Base-by-base conservation (phyloP, 2,888 invertebrate species). In the Athalia rosae region DNA sequence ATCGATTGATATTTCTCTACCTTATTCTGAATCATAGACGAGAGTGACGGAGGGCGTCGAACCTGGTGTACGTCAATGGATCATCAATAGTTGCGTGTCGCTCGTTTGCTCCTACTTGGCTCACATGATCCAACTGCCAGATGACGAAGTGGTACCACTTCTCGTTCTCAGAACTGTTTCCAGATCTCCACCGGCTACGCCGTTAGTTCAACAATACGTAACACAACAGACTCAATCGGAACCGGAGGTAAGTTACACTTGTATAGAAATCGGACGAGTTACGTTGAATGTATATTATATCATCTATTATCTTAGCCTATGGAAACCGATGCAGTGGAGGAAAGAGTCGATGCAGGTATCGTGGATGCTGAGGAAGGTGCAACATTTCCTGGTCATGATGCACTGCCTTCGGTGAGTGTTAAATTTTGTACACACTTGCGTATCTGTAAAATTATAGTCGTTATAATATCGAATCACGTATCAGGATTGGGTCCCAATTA, bases 401-500 rank as follows among this genome's bases (percentile, higher is more conserved):
- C 81, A 62, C 80, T 89, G 78, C 86, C 88, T 81, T 83, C 86
- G 78, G 89, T 88, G 82, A 85, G 81, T 85, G 76, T 13, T 48
- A 9, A 8, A 41, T 6, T 77, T 63, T 28, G 13, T 66, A 15
- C 7, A 9, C 64, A 3, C n/a, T n/a, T n/a, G 7, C 28, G 11
- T 50, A 73, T 73, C 50, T 47, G 28, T 61, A 28, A 50, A 4
- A 4, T 78, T 9, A 45, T 47, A 2, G 28, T 28, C 28, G 28
- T 28, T 28, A 28, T 6, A 13, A 15, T 41, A 3, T n/a, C 45
- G n/a, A 41, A n/a, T 11, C 77, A 76, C 69, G 83, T 86, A 85
- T 4, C 83, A 93, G 92, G 95, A 95, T 80, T 98, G 98, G 98
- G 94, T 97, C 79, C 97, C 97, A 7, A 95, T 97, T 81, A 95